Evolutionary conservation across 2,888 invertebrate genomes (phyloP).

Genomic region (Thereva nobilitata): DNA sequence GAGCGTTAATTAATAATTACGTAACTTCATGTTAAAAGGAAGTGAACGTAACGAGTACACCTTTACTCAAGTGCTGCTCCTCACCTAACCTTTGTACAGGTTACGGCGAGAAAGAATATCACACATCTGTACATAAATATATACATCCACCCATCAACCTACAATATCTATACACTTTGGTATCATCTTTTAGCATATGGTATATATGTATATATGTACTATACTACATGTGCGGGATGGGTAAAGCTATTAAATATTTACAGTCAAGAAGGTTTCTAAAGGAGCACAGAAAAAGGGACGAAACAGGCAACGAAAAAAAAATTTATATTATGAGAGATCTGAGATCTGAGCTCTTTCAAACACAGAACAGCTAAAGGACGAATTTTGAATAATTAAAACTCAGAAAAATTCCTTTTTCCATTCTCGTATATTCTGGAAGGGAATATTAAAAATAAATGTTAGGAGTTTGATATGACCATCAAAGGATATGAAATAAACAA

Average conservation of each 20-base stretch:
- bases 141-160: constrained; percentile 13
- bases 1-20: constrained; percentile 26
- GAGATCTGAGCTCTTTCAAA: constrained; percentile 23
- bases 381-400: constrained; percentile 41
- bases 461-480: constrained; percentile 40
- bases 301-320: constrained; percentile 19
- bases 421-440: constrained; percentile 15
- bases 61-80: background rate
- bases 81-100: background rate
- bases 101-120: background rate
- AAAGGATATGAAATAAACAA: constrained; percentile 38
- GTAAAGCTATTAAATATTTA: constrained; percentile 41
- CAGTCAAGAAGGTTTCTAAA: constrained; percentile 40
- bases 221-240: constrained; percentile 26
- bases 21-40: constrained; percentile 4
- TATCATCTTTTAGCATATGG: constrained; percentile 42
- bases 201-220: constrained; percentile 13
- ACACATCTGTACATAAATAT: constrained; percentile 4
- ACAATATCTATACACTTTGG: no score
- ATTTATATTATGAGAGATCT: constrained; percentile 37
- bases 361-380: constrained; percentile 31
- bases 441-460: constrained; percentile 37
- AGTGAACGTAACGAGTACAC: background rate
- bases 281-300: constrained; percentile 15
- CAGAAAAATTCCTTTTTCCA: constrained; percentile 41